Evolutionary conservation across 64 coral and sea anemone species (phyloP), one percentile per base, ranked within the genome.

Genomic region (Astreopora myriophthalma): DNA sequence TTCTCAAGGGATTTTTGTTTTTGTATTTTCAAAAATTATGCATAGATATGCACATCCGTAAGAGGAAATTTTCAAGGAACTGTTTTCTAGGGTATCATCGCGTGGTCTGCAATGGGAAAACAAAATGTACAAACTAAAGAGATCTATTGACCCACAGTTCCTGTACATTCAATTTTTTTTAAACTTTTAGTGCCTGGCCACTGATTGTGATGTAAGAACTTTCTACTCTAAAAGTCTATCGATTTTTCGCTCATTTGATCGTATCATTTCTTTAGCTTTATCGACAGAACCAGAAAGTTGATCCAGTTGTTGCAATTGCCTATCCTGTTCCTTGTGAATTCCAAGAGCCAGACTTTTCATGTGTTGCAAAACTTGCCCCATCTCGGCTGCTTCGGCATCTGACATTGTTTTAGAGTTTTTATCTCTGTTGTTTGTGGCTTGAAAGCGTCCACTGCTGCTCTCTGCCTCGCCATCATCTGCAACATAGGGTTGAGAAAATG

Each of bases 251-350:
- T 48, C 23, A 70, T 93, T 79, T 62, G 86, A 87, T 87, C 75
- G 85, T 16, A 99, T 88, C 37, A 94, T 99, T 52, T 95, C 91
- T 49, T 95, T 91, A 17, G 94, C 97, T 81, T 99, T 96, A 48
- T 96, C 94, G 58, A 96, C 90, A 33, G 97, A 99, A 29, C 95
- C 91, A 51, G 97, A 95, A 3, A 99, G 85, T 6, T 65, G 31
- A 19, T 99, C 97, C 40, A 99, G 75, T 88, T 93, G 79, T 5
- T 85, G 52, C 5, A 95, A 76, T 52, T 99, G 97, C 69, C 97
- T 90, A 6, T 89, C 76, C 30, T 96, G 91, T 76, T 99, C 97
- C 7, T 88, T 85, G 34, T 96, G 82, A 8, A 99, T 99, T 17
- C 94, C 94, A 33, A 96, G 63, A 5, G 97, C 94, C 75, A 99